Conservation (phyloP, 2,797 vertebrate species). For the Acrossocheilus fasciatus region DNA sequence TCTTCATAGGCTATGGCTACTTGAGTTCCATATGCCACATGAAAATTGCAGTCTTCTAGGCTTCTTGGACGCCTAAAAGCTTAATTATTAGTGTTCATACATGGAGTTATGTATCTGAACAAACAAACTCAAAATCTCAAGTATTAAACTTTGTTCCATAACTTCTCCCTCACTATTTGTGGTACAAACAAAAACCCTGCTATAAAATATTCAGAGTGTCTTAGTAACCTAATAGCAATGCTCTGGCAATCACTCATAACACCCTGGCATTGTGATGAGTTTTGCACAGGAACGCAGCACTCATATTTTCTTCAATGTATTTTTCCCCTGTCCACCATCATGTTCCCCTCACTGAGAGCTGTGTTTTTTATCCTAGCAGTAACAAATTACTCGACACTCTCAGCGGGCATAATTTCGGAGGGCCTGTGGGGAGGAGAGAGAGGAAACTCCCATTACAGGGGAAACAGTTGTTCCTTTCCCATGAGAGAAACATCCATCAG, state of each 20-base stretch:
- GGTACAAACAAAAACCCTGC: background rate
- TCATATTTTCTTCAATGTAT: background rate
- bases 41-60: background rate
- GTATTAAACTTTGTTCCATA: background rate
- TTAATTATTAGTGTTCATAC: background rate
- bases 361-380: background rate
- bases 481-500: background rate
- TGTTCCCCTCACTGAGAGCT: background rate
- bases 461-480: slow-evolving; percentile 16
- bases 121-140: no score
- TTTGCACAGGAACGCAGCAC: background rate
- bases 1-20: background rate
- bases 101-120: background rate
- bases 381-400: slow-evolving; percentile 27
- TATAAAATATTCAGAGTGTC: background rate
- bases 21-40: background rate
- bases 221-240: background rate
- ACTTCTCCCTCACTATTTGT: background rate
- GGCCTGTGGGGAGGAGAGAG: slow-evolving; percentile 1
- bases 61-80: background rate
- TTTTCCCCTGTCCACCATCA: background rate
- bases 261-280: slow-evolving; percentile 2
- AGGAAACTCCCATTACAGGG: slow-evolving; percentile 16
- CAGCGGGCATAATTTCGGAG: background rate
- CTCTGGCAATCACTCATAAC: background rate